These are phyloP conservation scores for Sander lucioperca DNA, from an alignment of 2,113 vertebrate species.

Conservation along the genomic window DNA sequence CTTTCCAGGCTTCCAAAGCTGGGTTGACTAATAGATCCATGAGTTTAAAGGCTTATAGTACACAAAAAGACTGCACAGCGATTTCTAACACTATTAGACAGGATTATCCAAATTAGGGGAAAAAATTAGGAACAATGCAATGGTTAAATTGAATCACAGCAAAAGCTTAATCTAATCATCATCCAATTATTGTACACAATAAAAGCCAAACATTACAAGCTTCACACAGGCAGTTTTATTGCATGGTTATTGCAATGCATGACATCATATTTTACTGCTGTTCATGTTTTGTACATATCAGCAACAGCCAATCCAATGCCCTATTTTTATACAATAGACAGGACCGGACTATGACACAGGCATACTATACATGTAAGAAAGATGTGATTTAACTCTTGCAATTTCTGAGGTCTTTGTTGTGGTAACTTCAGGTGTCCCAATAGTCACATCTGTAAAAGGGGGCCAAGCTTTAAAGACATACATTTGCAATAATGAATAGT, in stretches of 20 bases:
- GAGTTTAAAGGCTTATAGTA: background rate
- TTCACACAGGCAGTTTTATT: background rate
- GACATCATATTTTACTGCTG: background rate
- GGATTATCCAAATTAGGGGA: background rate
- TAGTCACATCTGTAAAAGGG: background rate
- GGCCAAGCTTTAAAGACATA: background rate
- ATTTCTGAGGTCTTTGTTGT: background rate
- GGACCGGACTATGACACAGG: background rate
- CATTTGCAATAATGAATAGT: background rate
- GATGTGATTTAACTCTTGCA: background rate
- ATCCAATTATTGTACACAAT: slow-evolving; percentile 3
- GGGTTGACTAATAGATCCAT: background rate
- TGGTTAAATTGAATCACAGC: slow-evolving; percentile 8
- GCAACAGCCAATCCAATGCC: slow-evolving; percentile 1
- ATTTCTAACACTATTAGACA: background rate
- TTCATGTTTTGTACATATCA: no score
- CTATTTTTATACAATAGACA: background rate
- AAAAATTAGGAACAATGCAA: background rate
- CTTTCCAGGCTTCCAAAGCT: background rate
- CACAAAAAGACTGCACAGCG: background rate
- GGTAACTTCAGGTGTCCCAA: background rate
- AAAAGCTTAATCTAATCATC: background rate
- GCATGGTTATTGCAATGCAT: background rate
- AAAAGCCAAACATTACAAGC: background rate
- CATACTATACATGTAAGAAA: background rate